phyloP scores from a whole-genome alignment of 2,888 invertebrate species.

The Eretmocerus hayati region DNA sequence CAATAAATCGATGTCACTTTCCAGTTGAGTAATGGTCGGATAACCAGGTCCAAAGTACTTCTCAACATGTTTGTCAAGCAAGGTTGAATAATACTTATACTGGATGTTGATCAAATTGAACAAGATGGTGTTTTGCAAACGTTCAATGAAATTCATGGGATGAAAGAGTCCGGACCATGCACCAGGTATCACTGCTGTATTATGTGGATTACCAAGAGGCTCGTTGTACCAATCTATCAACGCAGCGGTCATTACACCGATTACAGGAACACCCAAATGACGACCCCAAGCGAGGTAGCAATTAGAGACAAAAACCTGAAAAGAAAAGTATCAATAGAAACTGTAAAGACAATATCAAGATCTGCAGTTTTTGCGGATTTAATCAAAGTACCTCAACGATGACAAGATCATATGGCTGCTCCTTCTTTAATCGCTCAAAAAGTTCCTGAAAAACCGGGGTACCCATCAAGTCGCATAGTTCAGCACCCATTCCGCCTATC shows the following conservation, averaged over 20 bases:
- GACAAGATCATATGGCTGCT: slow-evolving; percentile 34
- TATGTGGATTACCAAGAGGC: slow-evolving; percentile 11
- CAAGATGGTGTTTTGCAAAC: slow-evolving; percentile 2
- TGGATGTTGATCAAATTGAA: neutral
- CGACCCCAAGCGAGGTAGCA: slow-evolving; percentile 12
- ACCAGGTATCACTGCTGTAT: slow-evolving; percentile 2
- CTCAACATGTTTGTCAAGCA: slow-evolving; percentile 7
- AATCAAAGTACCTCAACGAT: slow-evolving; percentile 29
- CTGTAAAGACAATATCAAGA: no score
- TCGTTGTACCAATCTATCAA: slow-evolving; percentile 8
- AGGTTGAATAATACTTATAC: neutral
- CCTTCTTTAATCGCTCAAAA: slow-evolving; percentile 25
- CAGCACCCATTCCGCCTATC: neutral
- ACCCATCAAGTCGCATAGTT: slow-evolving; percentile 17
- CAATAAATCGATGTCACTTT: slow-evolving; percentile 37
- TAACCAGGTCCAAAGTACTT: slow-evolving; percentile 11
- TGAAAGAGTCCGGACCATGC: neutral
- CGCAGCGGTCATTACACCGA: slow-evolving; percentile 4
- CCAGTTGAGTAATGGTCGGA: slow-evolving; percentile 23
- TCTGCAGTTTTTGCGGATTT: no score
- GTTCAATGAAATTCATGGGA: slow-evolving; percentile 6
- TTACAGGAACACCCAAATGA: slow-evolving; percentile 8
- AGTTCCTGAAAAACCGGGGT: slow-evolving; percentile 25
- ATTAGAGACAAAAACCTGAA: neutral
- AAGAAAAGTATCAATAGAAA: no score